phyloP scores from a whole-genome alignment of 2,797 vertebrate species.

The Poeciliopsis infans region DNA sequence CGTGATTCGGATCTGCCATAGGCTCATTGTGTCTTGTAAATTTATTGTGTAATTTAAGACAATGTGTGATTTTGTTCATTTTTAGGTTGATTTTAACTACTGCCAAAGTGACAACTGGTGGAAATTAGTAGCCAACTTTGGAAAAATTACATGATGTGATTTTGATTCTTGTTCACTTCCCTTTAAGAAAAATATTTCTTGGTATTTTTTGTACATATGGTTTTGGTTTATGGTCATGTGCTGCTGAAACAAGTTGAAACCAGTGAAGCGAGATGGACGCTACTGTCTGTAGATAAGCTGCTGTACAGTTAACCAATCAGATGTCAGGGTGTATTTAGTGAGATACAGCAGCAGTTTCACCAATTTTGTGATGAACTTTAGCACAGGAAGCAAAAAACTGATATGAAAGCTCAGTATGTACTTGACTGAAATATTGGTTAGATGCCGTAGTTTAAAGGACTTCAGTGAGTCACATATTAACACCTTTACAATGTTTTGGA shows the following conservation, averaged over 20 bases:
- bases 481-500: not conserved
- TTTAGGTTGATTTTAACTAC: no score
- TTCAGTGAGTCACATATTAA: not conserved
- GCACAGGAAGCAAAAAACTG: not conserved
- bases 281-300: not conserved
- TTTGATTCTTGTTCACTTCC: no score
- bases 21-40: no score
- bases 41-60: no score
- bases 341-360: not conserved
- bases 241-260: not conserved
- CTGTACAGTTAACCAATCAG: not conserved
- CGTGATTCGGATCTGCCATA: no score
- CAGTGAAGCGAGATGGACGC: no score
- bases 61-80: no score
- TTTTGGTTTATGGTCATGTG: not conserved
- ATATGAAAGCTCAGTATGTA: not conserved
- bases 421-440: not conserved
- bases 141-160: no score
- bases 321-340: not conserved
- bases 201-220: not conserved
- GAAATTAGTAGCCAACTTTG: no score
- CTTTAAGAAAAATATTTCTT: not conserved
- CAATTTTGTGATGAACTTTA: not conserved
- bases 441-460: not conserved
- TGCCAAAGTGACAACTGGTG: no score